These are phyloP conservation scores for Siniperca undulata DNA, from an alignment of 2,797 vertebrate genomes.

Conservation along the genomic window DNA sequence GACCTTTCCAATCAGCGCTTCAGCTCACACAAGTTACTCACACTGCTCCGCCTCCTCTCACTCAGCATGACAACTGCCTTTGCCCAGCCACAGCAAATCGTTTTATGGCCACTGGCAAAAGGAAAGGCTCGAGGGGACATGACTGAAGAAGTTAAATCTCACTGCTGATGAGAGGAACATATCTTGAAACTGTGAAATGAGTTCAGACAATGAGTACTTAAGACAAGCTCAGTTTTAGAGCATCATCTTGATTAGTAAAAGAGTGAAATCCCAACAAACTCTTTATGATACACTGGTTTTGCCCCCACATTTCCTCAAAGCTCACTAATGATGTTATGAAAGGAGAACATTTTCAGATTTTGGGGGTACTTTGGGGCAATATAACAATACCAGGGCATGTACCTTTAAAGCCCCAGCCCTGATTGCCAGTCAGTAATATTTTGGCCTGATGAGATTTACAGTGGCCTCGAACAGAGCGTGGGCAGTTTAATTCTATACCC, in stretches of 20 bases:
- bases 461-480: background rate
- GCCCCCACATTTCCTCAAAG: background rate
- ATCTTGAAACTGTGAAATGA: slow-evolving; percentile 4
- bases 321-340: background rate
- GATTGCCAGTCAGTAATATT: background rate
- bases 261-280: background rate
- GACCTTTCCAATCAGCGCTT: slow-evolving; percentile 45
- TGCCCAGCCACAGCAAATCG: slow-evolving; percentile 6
- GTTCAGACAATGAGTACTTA: slow-evolving; percentile 12
- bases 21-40: slow-evolving; percentile 47
- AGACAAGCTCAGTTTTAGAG: background rate
- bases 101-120: slow-evolving; percentile 1
- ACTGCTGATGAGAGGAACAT: slow-evolving; percentile 27
- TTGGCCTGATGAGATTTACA: background rate
- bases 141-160: slow-evolving; percentile 16
- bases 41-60: slow-evolving; percentile 47
- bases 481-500: background rate
- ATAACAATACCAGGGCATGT: background rate
- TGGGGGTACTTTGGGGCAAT: background rate
- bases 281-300: background rate
- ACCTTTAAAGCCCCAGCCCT: background rate
- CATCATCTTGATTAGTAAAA: background rate
- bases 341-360: background rate
- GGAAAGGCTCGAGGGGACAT: slow-evolving; percentile 17
- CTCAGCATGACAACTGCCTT: slow-evolving; percentile 55